Percentiles rank a stretch among this genome's conserved stretches.
Conservation (phyloP, 2,113 vertebrate species). For the Catharus fuscescens region DNA sequence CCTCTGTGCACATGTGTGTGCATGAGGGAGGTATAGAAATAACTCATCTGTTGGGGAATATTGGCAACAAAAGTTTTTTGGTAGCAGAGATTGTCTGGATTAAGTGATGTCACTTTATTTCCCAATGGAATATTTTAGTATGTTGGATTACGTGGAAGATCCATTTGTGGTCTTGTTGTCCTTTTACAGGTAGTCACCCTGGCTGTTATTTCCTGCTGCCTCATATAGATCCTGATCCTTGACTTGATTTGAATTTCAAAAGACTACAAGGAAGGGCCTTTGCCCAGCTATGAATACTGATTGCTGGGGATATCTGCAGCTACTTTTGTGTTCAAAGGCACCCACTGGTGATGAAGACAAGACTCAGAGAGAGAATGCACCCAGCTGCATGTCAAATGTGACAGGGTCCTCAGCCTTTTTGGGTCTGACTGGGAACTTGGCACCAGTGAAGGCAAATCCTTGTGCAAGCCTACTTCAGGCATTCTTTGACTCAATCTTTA, state of each 20-base stretch:
- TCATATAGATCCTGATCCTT: neutral
- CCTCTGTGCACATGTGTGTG: fast-evolving
- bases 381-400: neutral
- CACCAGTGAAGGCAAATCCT: neutral
- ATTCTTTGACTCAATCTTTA: neutral
- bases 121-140: neutral
- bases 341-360: neutral
- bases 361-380: fast-evolving
- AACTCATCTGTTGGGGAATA: neutral
- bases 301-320: neutral
- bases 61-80: neutral
- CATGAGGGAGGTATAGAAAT: neutral
- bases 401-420: neutral
- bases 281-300: fast-evolving
- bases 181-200: neutral
- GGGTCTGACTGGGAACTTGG: neutral
- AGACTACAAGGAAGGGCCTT: neutral
- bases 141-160: neutral
- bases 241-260: neutral
- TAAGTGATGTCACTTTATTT: neutral
- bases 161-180: neutral
- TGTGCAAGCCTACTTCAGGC: neutral
- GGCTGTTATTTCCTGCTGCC: neutral
- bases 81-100: neutral
- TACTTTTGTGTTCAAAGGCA: neutral